Evolutionary conservation across 2,888 invertebrate species (phyloP).

Genomic region (Pseudococcus longispinus): DNA sequence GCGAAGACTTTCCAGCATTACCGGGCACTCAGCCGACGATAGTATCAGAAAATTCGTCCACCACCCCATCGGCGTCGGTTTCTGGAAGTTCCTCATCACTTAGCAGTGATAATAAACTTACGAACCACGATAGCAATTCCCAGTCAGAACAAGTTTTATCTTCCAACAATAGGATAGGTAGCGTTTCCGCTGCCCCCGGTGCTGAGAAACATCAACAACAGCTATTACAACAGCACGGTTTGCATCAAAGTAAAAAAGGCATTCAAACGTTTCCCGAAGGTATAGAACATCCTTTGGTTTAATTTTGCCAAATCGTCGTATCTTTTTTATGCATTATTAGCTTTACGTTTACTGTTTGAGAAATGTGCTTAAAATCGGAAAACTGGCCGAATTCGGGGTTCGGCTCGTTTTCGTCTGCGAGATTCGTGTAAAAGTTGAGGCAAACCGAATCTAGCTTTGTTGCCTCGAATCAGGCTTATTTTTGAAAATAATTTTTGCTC

Average conservation of each 20-base stretch:
- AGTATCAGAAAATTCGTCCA: slow-evolving; percentile 57
- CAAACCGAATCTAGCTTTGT: no score
- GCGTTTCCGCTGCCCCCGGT: slow-evolving; percentile 52
- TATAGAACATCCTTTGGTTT: slow-evolving; percentile 61
- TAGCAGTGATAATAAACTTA: slow-evolving; percentile 54
- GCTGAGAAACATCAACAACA: slow-evolving; percentile 56
- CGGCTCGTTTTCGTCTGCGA: not conserved
- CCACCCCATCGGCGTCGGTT: slow-evolving; percentile 56
- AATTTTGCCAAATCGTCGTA: no score
- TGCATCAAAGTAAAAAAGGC: slow-evolving; percentile 70
- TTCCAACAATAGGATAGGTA: slow-evolving; percentile 55
- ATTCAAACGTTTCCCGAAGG: slow-evolving; percentile 96
- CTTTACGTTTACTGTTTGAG: no score
- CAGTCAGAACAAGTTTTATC: slow-evolving; percentile 55
- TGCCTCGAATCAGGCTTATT: no score
- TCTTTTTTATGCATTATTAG: not conserved
- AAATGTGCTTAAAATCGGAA: no score
- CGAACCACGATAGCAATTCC: slow-evolving; percentile 51
- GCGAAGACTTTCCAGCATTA: slow-evolving; percentile 98
- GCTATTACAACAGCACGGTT: slow-evolving; percentile 41
- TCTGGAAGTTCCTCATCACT: slow-evolving; percentile 56
- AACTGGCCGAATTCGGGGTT: not conserved
- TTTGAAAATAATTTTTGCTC: not conserved
- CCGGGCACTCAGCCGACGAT: slow-evolving; percentile 79
- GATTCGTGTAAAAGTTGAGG: not conserved